Conservation (phyloP, 1,140 invertebrate genomes). For the Camponotus vicinus region DNA sequence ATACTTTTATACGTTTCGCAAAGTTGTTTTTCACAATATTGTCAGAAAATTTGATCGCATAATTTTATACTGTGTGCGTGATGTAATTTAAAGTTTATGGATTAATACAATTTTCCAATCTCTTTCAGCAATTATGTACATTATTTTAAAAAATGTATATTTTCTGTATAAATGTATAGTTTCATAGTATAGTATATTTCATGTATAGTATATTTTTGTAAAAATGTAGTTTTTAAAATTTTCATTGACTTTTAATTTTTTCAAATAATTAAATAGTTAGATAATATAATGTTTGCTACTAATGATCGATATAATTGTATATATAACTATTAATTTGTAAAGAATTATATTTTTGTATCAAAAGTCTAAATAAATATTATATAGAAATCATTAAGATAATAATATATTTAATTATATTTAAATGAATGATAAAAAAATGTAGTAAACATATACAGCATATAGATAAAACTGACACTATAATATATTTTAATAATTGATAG, state of each 20-base stretch:
- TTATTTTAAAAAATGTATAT: background rate
- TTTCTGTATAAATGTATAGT: too few relatives aligned
- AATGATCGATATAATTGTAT: background rate
- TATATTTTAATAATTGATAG: too few relatives aligned
- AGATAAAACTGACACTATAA: too few relatives aligned
- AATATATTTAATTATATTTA: background rate
- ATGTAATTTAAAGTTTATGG: constrained; percentile 4
- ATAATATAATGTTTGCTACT: background rate
- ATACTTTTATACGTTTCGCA: background rate
- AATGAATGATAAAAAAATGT: too few relatives aligned
- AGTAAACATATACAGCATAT: too few relatives aligned
- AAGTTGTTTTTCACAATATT: constrained; percentile 3
- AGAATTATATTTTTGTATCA: background rate
- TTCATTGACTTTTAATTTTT: constrained; percentile 3
- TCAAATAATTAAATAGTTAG: background rate
- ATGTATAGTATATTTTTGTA: background rate
- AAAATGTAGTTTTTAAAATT: background rate
- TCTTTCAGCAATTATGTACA: background rate
- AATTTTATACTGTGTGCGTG: background rate
- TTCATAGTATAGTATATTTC: too few relatives aligned
- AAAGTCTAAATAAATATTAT: background rate
- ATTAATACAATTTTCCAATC: background rate
- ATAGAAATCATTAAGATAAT: background rate
- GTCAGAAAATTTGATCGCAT: background rate
- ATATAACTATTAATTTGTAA: background rate